Evolutionary conservation across 2,113 vertebrate genomes (phyloP).

Genomic region (Pithys albifrons): DNA sequence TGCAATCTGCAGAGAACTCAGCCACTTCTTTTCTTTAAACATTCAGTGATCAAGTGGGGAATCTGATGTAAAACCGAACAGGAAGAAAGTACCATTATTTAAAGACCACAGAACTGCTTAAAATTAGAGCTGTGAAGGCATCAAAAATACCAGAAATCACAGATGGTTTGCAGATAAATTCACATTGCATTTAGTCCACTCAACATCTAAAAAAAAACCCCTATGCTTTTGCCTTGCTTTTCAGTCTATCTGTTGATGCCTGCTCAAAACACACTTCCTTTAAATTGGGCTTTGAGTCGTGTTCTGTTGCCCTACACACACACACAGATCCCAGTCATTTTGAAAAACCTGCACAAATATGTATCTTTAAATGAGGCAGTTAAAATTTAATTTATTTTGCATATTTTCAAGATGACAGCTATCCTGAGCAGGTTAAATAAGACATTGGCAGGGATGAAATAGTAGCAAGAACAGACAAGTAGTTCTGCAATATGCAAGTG

Average conservation of each 20-base stretch:
- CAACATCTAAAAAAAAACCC: conserved; percentile 67
- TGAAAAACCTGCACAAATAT: conserved; percentile 68
- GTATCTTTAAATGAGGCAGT: conserved; percentile 63
- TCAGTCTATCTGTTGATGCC: conserved; percentile 73
- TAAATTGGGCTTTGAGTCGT: conserved; percentile 75
- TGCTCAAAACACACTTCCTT: conserved; percentile 71
- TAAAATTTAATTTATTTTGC: conserved; percentile 73
- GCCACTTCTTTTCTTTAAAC: conserved; percentile 70
- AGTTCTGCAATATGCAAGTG: conserved; percentile 32
- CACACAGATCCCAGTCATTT: conserved; percentile 52
- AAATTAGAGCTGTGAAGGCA: conserved; percentile 81
- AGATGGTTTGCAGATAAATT: conserved; percentile 80
- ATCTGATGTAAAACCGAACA: conserved; percentile 69
- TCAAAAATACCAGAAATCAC: conserved; percentile 77
- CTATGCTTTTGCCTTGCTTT: conserved; percentile 67
- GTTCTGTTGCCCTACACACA: conserved; percentile 69
- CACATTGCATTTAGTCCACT: conserved; percentile 78
- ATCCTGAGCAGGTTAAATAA: conserved; percentile 65
- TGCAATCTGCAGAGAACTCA: conserved; percentile 68
- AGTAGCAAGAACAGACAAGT: conserved; percentile 21
- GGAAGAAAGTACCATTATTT: conserved; percentile 79
- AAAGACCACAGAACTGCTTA: conserved; percentile 79
- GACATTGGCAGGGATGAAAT: conserved; percentile 56
- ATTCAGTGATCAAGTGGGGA: conserved; percentile 67
- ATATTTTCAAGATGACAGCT: conserved; percentile 61